These are phyloP conservation scores for Cervus canadensis DNA, from an alignment of 2,113 vertebrate genomes.

Conservation along the genomic window DNA sequence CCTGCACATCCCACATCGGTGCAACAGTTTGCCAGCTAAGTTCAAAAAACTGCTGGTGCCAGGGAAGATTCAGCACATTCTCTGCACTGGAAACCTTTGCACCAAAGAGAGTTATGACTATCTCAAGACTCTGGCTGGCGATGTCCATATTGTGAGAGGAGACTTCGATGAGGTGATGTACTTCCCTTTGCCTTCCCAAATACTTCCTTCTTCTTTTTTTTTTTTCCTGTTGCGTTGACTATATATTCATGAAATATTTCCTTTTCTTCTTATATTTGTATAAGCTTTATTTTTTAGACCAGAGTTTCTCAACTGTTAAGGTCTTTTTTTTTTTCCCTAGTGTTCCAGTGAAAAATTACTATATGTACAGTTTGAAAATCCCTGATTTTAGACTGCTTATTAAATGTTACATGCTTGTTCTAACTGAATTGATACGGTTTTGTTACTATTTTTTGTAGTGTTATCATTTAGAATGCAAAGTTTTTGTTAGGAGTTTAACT, in stretches of 20 bases:
- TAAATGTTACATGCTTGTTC: not conserved
- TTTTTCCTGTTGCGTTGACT: not conserved
- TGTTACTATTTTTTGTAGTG: not conserved
- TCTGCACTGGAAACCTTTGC: conserved; percentile 98
- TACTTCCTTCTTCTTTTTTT: not conserved
- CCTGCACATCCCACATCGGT: conserved; percentile 97
- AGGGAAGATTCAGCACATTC: conserved; percentile 99
- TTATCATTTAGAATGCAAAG: not conserved
- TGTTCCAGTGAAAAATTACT: not conserved
- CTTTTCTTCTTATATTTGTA: not conserved
- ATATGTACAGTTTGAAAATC: not conserved
- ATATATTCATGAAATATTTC: not conserved
- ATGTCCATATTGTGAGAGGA: conserved; percentile 97
- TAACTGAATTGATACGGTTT: not conserved
- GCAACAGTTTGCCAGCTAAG: conserved; percentile 98
- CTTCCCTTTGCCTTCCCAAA: not conserved
- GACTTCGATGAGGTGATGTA: conserved; percentile 96
- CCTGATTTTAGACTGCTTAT: not conserved
- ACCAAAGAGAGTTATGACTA: conserved; percentile 99
- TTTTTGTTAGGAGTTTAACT: not conserved
- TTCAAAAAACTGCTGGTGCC: conserved; percentile 99
- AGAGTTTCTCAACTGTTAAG: not conserved
- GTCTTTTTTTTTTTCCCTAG: not conserved
- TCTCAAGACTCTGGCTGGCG: conserved; percentile 98
- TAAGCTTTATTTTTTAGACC: conserved; percentile 4